Percentiles rank a stretch among this genome's conserved stretches.
phyloP scores from a whole-genome alignment of 2,113 vertebrate species.

The Labrus mixtus region DNA sequence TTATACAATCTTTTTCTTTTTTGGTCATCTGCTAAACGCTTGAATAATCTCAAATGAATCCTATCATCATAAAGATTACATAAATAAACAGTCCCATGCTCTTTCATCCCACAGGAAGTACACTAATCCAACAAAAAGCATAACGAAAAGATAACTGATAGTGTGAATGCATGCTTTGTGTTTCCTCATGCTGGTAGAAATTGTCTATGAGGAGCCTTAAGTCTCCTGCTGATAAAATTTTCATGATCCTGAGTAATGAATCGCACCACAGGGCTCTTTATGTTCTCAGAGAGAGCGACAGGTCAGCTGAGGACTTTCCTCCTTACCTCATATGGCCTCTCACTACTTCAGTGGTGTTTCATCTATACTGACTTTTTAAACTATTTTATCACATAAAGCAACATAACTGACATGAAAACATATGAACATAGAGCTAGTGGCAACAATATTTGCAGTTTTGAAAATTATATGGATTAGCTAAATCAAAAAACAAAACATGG shows the following conservation, averaged over 20 bases:
- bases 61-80: background rate
- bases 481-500: background rate
- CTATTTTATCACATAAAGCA: background rate
- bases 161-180: slow-evolving; percentile 28
- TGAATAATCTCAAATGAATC: background rate
- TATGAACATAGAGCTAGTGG: background rate
- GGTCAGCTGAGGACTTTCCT: slow-evolving; percentile 60
- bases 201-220: slow-evolving; percentile 59
- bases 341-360: slow-evolving; percentile 10
- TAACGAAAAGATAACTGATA: slow-evolving; percentile 15
- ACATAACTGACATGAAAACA: background rate
- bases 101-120: background rate
- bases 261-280: slow-evolving; percentile 36
- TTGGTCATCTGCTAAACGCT: background rate
- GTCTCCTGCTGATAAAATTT: slow-evolving; percentile 77
- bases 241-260: slow-evolving; percentile 69
- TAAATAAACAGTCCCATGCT: background rate
- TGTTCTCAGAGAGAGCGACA: slow-evolving; percentile 26
- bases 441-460: background rate
- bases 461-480: background rate
- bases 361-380: slow-evolving; percentile 3
- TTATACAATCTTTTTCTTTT: background rate
- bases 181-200: slow-evolving; percentile 26
- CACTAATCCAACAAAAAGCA: slow-evolving; percentile 10
- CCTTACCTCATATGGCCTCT: slow-evolving; percentile 49